These are phyloP conservation scores for Morelia viridis DNA, from an alignment of 2,797 vertebrate species.

Conservation along the genomic window DNA sequence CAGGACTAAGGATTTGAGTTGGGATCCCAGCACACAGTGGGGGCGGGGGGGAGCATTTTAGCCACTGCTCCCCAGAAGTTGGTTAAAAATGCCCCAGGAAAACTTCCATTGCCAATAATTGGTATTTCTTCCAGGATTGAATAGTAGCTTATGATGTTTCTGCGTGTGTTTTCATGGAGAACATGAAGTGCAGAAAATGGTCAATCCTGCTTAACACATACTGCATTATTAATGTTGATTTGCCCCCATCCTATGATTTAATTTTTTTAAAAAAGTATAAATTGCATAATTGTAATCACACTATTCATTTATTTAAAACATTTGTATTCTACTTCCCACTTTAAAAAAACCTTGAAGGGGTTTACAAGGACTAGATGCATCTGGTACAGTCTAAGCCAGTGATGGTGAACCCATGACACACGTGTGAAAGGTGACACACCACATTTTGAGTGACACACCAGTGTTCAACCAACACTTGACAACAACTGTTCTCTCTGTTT, in stretches of 20 bases:
- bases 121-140: not conserved
- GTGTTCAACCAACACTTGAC: no score
- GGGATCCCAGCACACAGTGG: not conserved
- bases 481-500: no score
- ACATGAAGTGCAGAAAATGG: not conserved
- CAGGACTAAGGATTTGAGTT: not conserved
- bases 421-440: no score
- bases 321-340: not conserved
- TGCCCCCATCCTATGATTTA: not conserved
- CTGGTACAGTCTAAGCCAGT: not conserved
- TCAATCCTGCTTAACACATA: not conserved
- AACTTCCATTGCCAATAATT: not conserved
- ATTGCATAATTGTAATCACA: not conserved
- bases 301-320: not conserved
- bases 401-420: no score
- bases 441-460: no score
- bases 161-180: not conserved
- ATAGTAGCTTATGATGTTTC: not conserved
- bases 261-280: not conserved
- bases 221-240: not conserved
- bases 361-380: not conserved
- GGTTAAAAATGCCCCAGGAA: not conserved
- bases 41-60: not conserved
- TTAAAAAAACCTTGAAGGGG: not conserved
- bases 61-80: not conserved